Conservation (phyloP, 2,797 vertebrate species). For the Nannoperca obscura region DNA sequence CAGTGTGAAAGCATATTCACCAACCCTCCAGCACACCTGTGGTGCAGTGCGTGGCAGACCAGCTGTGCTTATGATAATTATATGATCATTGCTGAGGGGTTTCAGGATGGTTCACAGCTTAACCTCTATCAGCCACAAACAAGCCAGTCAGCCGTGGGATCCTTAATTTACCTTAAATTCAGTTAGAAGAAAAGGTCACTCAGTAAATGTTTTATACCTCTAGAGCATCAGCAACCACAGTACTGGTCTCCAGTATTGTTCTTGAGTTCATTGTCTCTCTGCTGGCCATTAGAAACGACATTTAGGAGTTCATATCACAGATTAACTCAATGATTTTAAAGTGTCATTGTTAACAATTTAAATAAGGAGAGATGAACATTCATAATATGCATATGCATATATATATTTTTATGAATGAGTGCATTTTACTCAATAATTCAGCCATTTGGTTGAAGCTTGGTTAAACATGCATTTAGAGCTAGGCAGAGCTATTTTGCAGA, state of each 20-base stretch:
- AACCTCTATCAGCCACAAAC: constrained; percentile 58
- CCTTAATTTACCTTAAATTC: constrained; percentile 57
- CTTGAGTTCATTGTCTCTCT: neutral
- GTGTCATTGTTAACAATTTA: neutral
- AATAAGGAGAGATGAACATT: neutral
- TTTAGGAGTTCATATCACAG: neutral
- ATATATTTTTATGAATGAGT: neutral
- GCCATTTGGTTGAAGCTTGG: neutral
- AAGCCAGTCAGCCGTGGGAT: constrained; percentile 52
- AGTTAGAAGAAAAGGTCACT: constrained; percentile 62
- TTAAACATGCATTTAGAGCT: neutral
- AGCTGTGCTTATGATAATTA: constrained; percentile 70
- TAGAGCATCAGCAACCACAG: constrained; percentile 11
- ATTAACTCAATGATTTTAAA: neutral
- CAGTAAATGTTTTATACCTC: constrained; percentile 22
- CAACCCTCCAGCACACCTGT: constrained; percentile 65
- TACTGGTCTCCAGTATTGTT: constrained; percentile 24
- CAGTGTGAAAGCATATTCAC: constrained; percentile 54
- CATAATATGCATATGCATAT: no score
- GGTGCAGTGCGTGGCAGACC: constrained; percentile 45
- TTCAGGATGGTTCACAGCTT: constrained; percentile 51
- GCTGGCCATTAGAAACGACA: neutral
- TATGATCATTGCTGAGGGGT: constrained; percentile 61
- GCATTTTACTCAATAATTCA: neutral
- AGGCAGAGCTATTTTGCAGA: neutral